Conservation (phyloP, 2,888 invertebrate species). For the Pseudococcus longispinus region DNA sequence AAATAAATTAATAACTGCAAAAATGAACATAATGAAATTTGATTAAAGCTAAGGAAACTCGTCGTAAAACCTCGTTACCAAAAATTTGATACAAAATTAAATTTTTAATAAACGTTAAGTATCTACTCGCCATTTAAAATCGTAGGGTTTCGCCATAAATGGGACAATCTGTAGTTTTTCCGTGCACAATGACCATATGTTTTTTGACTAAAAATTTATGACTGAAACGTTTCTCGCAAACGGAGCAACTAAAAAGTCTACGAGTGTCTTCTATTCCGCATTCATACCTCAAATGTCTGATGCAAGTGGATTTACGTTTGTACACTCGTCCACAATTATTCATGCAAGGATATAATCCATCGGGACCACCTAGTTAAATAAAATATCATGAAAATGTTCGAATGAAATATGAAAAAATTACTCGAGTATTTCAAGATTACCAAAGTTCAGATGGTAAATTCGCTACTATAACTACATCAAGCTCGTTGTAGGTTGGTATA, state of each 20-base stretch:
- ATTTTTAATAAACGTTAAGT: background rate
- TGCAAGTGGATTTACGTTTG: constrained; percentile 64
- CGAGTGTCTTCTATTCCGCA: constrained; percentile 64
- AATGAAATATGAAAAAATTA: background rate
- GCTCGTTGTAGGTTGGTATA: background rate
- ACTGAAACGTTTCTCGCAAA: constrained; percentile 56
- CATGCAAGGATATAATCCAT: constrained; percentile 53
- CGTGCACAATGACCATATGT: constrained; percentile 53
- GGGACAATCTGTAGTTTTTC: background rate
- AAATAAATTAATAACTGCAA: too few species aligned
- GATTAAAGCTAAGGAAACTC: too few species aligned
- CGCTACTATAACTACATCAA: background rate
- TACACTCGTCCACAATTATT: constrained; percentile 57
- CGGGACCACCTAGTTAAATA: background rate
- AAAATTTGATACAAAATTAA: too few species aligned
- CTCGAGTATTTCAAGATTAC: background rate
- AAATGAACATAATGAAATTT: too few species aligned
- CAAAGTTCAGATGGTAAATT: background rate
- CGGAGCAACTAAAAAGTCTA: constrained; percentile 41
- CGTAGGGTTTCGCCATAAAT: too few species aligned
- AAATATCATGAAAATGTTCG: constrained; percentile 13
- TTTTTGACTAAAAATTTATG: constrained; percentile 53
- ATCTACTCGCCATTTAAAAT: background rate
- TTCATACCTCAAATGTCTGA: constrained; percentile 69
- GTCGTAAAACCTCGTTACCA: too few species aligned